Evolutionary conservation across 1,140 invertebrate species (phyloP).

Genomic region (Anoplolepis gracilipes): DNA sequence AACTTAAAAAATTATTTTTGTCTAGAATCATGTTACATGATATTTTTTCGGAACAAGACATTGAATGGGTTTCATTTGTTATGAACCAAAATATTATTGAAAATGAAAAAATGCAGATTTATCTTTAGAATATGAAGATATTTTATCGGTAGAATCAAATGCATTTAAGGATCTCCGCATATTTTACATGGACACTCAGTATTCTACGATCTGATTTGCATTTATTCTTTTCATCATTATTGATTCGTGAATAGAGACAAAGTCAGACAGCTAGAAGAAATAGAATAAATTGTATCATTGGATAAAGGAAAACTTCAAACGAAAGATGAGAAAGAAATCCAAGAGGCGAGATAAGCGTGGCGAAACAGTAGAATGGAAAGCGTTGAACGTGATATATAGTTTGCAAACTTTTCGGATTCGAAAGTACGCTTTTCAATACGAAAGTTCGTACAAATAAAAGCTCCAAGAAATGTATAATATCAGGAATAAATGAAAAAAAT

Average conservation of each 20-base stretch:
- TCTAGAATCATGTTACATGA: background rate
- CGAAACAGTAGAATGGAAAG: conserved; percentile 37
- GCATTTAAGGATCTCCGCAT: background rate
- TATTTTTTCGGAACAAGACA: background rate
- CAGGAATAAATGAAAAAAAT: conserved; percentile 82
- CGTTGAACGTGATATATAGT: conserved; percentile 69
- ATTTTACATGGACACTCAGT: background rate
- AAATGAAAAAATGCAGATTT: background rate
- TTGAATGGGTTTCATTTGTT: background rate
- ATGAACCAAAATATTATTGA: background rate
- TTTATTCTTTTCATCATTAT: conserved; percentile 36
- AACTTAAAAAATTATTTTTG: background rate
- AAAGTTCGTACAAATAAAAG: conserved; percentile 82
- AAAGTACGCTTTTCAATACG: conserved; percentile 79
- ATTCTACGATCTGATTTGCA: conserved; percentile 13
- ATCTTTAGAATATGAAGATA: too few species aligned
- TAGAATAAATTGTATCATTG: conserved; percentile 79
- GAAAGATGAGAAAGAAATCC: conserved; percentile 55
- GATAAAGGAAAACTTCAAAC: conserved; percentile 61
- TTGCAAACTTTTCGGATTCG: conserved; percentile 81
- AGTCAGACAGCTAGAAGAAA: conserved; percentile 70
- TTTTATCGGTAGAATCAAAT: background rate
- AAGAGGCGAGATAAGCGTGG: conserved; percentile 40
- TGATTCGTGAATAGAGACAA: conserved; percentile 2
- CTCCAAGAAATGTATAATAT: conserved; percentile 82